Conservation (phyloP, 23 tunicate species). For the Oikopleura dioica region DNA sequence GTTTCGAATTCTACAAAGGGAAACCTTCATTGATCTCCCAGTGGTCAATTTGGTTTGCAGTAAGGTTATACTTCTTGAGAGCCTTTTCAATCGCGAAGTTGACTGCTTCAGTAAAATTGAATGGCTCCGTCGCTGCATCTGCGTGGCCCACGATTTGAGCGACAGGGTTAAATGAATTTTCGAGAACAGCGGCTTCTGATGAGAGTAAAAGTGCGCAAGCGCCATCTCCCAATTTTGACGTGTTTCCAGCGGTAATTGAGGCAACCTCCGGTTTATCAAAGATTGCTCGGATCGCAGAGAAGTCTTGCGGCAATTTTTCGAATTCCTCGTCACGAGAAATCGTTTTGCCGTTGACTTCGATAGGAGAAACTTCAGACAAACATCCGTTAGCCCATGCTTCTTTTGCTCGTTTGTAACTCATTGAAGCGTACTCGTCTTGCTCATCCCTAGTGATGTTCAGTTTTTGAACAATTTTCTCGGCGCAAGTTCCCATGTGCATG, state of each 20-base stretch:
- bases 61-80: background rate
- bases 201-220: background rate
- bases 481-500: slow-evolving; percentile 5
- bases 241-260: background rate
- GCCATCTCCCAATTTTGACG: background rate
- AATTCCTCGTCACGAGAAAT: slow-evolving; percentile 1
- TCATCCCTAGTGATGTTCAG: background rate
- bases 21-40: background rate
- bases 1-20: too few species aligned
- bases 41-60: too few species aligned
- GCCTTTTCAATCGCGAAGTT: background rate
- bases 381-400: slow-evolving; percentile 10
- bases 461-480: background rate
- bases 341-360: background rate
- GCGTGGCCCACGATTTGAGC: background rate
- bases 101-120: background rate
- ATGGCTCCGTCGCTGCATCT: background rate
- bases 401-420: background rate
- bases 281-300: background rate
- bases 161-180: background rate
- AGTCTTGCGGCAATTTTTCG: background rate
- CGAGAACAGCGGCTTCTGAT: background rate
- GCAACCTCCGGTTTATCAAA: background rate
- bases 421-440: background rate
- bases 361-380: background rate